Conservation (phyloP, 1,140 invertebrate genomes). For the Caenorhabditis tropicalis region DNA sequence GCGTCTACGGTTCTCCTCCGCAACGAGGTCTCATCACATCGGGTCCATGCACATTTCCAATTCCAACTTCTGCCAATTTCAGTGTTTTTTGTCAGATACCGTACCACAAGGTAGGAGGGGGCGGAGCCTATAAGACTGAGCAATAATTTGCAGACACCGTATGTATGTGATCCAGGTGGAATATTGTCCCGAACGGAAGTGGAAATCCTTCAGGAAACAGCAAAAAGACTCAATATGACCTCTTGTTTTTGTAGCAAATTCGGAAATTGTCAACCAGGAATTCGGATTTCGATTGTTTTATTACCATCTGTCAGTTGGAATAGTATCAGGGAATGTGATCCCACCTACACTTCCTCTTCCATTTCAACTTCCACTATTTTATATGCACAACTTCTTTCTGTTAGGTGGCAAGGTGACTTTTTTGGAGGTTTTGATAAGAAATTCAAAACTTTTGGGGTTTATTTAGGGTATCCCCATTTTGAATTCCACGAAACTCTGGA, state of each 20-base stretch:
- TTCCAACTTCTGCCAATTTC: constrained; percentile 8
- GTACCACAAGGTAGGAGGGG: neutral
- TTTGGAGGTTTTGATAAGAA: too few species aligned
- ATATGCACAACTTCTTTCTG: constrained; percentile 15
- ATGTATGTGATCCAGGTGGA: constrained; percentile 40
- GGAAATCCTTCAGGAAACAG: constrained; percentile 29
- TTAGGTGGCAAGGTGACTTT: neutral
- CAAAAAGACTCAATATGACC: constrained; percentile 18
- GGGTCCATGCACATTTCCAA: constrained; percentile 38
- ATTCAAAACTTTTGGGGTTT: too few species aligned
- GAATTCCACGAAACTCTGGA: too few species aligned
- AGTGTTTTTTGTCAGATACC: constrained; percentile 23
- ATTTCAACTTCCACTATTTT: neutral
- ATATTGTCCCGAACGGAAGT: constrained; percentile 40
- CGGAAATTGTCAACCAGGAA: constrained; percentile 26
- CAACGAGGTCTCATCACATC: constrained; percentile 32
- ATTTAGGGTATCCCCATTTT: too few species aligned
- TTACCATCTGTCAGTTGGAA: constrained; percentile 11
- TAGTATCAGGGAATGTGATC: constrained; percentile 2
- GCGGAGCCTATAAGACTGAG: neutral
- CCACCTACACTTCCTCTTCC: neutral
- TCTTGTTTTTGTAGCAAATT: constrained; percentile 41
- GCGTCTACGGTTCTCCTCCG: constrained; percentile 1
- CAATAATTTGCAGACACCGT: constrained; percentile 26
- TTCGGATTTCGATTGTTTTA: neutral